Evolutionary conservation across 1,140 invertebrate species (phyloP).

Genomic region (Cotesia vestalis): DNA sequence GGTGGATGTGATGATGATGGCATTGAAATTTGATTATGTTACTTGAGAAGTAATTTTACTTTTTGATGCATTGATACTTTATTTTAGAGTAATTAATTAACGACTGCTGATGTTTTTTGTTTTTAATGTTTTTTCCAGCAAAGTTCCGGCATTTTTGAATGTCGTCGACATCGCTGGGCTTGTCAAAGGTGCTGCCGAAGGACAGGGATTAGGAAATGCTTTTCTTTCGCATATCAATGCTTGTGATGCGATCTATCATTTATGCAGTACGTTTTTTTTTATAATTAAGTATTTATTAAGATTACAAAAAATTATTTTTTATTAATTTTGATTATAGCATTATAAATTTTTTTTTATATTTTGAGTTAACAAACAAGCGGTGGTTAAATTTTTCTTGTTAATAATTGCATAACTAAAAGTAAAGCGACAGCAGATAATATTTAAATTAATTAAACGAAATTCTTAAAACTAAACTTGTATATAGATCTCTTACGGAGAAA

Average conservation of each 20-base stretch:
- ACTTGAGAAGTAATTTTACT: not conserved
- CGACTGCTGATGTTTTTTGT: conserved; percentile 15
- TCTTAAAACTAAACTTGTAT: no score
- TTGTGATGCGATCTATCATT: conserved; percentile 98
- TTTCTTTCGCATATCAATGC: conserved; percentile 98
- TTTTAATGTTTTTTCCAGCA: conserved; percentile 72
- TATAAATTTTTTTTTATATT: not conserved
- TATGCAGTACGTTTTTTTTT: conserved; percentile 82
- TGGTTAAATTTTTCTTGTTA: no score
- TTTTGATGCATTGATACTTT: not conserved
- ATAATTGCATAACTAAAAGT: no score
- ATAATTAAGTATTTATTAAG: not conserved
- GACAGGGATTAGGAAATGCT: conserved; percentile 97
- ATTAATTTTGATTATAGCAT: not conserved
- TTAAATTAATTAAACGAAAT: no score
- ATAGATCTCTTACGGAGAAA: no score
- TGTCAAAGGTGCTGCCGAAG: conserved; percentile 97
- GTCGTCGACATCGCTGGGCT: conserved; percentile 98
- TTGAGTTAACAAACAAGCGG: no score
- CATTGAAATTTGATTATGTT: not conserved
- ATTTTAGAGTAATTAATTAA: conserved; percentile 14
- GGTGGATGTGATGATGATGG: conserved; percentile 11
- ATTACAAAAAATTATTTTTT: not conserved
- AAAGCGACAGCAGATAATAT: not conserved
- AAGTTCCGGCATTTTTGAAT: conserved; percentile 97